A percentile compares a stretch with the other conserved stretches of the same genome.
Evolutionary conservation across 2,113 vertebrate species (phyloP).

Genomic region (Parus major): DNA sequence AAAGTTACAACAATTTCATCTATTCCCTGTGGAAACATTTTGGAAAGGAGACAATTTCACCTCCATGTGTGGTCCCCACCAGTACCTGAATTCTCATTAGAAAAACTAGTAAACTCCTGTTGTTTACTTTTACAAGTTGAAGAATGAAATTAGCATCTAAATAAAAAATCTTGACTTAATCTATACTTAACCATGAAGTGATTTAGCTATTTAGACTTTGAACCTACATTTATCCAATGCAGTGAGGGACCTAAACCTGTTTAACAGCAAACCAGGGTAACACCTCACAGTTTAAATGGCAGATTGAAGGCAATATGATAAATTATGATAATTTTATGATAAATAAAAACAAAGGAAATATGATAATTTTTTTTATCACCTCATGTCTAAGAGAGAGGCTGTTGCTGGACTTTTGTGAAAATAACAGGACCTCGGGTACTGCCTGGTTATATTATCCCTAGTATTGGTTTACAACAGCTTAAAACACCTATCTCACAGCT

Average conservation of each 20-base stretch:
- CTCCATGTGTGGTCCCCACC: accelerated
- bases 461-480: neutral
- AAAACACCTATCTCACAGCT: neutral
- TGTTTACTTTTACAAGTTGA: neutral
- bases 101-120: neutral
- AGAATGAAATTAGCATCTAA: neutral
- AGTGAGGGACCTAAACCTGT: neutral
- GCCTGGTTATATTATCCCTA: neutral
- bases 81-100: neutral
- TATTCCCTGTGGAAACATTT: neutral
- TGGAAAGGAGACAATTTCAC: neutral
- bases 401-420: neutral
- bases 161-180: neutral
- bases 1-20: neutral
- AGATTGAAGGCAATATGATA: neutral
- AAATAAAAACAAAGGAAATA: neutral
- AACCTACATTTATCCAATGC: neutral
- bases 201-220: neutral
- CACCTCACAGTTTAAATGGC: neutral
- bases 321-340: no score
- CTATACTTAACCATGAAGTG: neutral
- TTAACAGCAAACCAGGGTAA: neutral
- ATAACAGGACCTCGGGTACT: neutral
- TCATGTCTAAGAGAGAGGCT: neutral
- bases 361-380: neutral